Base-by-base conservation (phyloP, 2,113 vertebrate species). In the Chascanopsetta lugubris region DNA sequence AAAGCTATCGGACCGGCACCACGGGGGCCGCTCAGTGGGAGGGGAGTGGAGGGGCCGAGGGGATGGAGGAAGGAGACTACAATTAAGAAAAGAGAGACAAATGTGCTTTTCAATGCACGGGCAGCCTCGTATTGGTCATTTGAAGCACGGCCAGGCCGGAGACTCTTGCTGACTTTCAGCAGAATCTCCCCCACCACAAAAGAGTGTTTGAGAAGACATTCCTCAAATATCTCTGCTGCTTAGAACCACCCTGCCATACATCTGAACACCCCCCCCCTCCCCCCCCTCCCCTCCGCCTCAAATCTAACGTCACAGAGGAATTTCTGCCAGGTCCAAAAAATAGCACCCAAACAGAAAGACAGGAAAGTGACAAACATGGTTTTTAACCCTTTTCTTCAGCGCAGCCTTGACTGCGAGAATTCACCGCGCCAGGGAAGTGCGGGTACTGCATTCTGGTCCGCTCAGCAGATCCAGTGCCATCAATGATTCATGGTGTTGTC, bases 401-500 rank as follows among this genome's bases (percentile, higher is more conserved):
- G n/a, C 17, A 21, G 8, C 63, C 53, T 74, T 51, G 59, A 60
- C 64, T 77, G 40, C 80, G 65, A 51, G 69, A 61, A 74, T 76
- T 70, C 67, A 77, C 51, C 21, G n/a, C 26, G 70, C 61, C 61
- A 38, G 60, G 77, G 73, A 65, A 57, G 61, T 48, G 34, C 29
- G 11, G 30, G 29, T 62, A 29, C 24, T 58, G 34, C 53, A 34
- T 75, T 80, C 83, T 71, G 43, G 69, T 85, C 56, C 54, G 75
- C 75, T 90, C 87, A 91, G 90, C 82, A 84, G 77, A 86, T 85
- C 72, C 42, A n/a, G 62, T 48, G 46, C 26, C 68, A 90, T 92
- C 87, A 91, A 89, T 91, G 89, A 92, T 90, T 90, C 86, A 92
- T 85, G 59, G 53, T 61, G 62, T 85, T 87, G 85, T 88, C 85